phyloP scores from a whole-genome alignment of 2,797 vertebrate genomes.

The Coregonus suidteri region DNA sequence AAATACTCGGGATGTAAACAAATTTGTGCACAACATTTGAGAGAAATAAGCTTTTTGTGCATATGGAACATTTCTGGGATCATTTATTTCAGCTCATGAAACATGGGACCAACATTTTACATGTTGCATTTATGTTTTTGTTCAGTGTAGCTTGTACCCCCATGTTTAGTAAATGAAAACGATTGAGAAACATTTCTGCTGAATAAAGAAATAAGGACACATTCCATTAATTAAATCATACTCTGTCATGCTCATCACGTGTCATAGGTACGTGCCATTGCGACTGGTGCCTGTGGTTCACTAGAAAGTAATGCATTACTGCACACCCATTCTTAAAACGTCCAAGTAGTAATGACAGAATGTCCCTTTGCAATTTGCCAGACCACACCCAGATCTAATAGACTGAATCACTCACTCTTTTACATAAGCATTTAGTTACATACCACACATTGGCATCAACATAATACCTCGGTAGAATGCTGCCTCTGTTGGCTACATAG shows the following conservation, averaged over 20 bases:
- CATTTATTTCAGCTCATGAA: no score
- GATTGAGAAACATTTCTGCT: background rate
- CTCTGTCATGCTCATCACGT: background rate
- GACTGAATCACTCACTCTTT: background rate
- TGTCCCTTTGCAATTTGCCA: constrained; percentile 1
- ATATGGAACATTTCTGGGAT: no score
- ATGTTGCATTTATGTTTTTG: no score
- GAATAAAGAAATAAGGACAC: background rate
- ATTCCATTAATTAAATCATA: background rate
- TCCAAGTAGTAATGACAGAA: background rate
- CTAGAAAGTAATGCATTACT: no score
- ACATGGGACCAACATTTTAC: no score
- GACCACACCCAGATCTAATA: constrained; percentile 12
- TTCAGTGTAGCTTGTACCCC: no score
- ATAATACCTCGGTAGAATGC: background rate
- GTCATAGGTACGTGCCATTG: background rate
- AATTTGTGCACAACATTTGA: no score
- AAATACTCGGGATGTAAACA: no score
- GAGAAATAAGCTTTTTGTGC: no score
- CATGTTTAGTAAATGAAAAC: no score
- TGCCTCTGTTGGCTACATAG: background rate
- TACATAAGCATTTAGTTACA: background rate
- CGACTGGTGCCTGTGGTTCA: background rate
- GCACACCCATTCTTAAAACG: no score
- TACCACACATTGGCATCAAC: no score